phyloP scores from a whole-genome alignment of 2,888 invertebrate genomes.

The Lithophane semibrunnea region DNA sequence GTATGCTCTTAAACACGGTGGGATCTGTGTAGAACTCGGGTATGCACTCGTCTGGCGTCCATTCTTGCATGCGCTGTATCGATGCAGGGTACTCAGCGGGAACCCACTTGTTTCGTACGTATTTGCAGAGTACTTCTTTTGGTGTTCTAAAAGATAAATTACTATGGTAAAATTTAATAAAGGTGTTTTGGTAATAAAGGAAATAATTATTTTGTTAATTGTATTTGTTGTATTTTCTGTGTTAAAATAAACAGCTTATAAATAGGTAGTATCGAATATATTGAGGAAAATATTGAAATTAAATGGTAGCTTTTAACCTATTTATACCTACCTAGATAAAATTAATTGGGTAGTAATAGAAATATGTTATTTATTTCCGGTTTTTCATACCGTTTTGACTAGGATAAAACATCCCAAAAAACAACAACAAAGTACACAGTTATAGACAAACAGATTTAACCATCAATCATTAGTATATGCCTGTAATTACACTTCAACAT shows the following conservation, averaged over 20 bases:
- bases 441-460: background rate
- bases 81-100: constrained; percentile 97
- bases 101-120: constrained; percentile 98
- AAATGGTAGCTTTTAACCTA: background rate
- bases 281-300: constrained; percentile 13
- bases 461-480: background rate
- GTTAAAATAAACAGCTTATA: background rate
- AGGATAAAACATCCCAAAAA: background rate
- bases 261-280: background rate
- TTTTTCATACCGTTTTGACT: background rate
- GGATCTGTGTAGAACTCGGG: constrained; percentile 99
- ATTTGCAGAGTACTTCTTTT: constrained; percentile 96
- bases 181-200: background rate
- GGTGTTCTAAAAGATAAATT: constrained; percentile 89
- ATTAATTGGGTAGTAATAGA: background rate
- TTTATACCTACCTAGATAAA: background rate
- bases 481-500: background rate
- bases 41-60: constrained; percentile 99
- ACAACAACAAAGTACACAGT: constrained; percentile 1
- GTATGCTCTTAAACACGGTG: constrained; percentile 97
- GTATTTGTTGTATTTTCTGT: background rate
- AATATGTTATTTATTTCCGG: background rate
- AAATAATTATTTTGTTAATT: background rate
- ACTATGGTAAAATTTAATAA: background rate
- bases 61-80: constrained; percentile 97